Base-by-base conservation (phyloP, 2,113 vertebrate species). In the Odobenus rosmarus region DNA sequence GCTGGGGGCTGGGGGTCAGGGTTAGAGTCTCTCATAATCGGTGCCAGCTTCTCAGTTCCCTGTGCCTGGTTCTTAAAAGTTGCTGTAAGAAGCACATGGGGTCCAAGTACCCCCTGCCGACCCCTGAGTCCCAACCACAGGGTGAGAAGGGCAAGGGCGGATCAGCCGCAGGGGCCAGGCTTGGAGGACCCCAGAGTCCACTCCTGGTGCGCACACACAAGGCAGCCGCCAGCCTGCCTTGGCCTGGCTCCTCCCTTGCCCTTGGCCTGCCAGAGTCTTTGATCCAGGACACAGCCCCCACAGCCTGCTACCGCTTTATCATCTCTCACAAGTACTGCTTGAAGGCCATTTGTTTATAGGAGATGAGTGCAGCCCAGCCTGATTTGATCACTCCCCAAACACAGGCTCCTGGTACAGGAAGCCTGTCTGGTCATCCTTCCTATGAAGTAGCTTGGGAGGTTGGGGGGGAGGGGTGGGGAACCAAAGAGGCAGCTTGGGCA, bases 261-360 rank as follows among this genome's bases (percentile, higher is more conserved):
- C 77, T 57, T 31, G 62, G 61, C 67, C 57, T 8, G 21, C 39
- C 46, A 80, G 62, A 81, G 71, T 19, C 33, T 93, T 71, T 92
- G 83, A 98, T 96, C 96, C 96, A 79, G 96, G 51, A 16, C 94
- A 46, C 39, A 71, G 69, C 42, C 93, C 82, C 90, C 90, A 89
- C 90, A 19, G n/a, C 2, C 84, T 0, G 80, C 88, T 95, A 94
- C 96, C 61, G 0, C 1, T 0, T 91, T 82, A 90, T 97, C 97
- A 97, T 55, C 6, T 46, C 51, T 88, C 80, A 71, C 90, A 71
- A 74, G 72, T 39, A 86, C 95, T 46, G 24, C 0, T 69, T 76
- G n/a, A 95, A 39, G 81, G 80, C 94, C 95, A 19, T 97, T 97
- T 96, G 87, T 97, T 98, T 97, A 95, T 93, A 95, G 84, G 46